Percentiles rank a stretch among this genome's conserved stretches.
Evolutionary conservation across 2,797 vertebrate genomes (phyloP).

Genomic region (Ctenochaetus hawaiiensis): DNA sequence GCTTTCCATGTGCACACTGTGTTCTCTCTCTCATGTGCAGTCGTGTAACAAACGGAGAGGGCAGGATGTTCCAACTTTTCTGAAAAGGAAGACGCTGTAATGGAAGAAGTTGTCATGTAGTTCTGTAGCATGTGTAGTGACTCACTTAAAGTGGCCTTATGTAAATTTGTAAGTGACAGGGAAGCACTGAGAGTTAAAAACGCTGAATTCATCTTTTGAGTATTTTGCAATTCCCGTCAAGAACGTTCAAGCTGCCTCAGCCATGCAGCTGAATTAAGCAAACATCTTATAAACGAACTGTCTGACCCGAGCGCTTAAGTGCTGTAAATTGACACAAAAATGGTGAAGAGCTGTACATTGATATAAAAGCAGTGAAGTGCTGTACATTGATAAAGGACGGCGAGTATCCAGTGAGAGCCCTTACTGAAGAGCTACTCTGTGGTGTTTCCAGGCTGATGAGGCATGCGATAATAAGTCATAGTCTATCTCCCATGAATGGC

Average conservation of each 20-base stretch:
- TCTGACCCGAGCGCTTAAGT: constrained; percentile 9
- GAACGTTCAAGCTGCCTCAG: not conserved
- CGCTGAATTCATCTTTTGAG: not conserved
- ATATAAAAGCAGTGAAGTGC: constrained; percentile 32
- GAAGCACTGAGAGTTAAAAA: not conserved
- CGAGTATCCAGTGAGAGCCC: constrained; percentile 53
- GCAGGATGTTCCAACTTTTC: not conserved
- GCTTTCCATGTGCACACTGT: constrained; percentile 22
- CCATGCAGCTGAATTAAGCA: not conserved
- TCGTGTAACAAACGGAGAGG: constrained; percentile 8
- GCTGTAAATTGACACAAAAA: constrained; percentile 27
- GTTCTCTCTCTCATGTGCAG: not conserved
- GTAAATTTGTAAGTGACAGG: not conserved
- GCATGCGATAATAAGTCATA: constrained; percentile 47
- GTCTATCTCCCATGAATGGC: constrained; percentile 43
- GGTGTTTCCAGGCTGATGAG: constrained; percentile 38
- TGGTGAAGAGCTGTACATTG: constrained; percentile 16
- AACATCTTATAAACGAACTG: constrained; percentile 21
- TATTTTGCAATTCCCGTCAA: not conserved
- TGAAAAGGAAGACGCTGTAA: constrained; percentile 7
- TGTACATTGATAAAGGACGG: constrained; percentile 30
- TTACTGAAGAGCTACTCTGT: constrained; percentile 51
- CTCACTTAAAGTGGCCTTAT: not conserved
- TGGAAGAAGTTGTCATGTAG: constrained; percentile 11
- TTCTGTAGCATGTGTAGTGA: not conserved